Evolutionary conservation across 1,140 invertebrate genomes (phyloP).

Genomic region (Aphis craccivora): DNA sequence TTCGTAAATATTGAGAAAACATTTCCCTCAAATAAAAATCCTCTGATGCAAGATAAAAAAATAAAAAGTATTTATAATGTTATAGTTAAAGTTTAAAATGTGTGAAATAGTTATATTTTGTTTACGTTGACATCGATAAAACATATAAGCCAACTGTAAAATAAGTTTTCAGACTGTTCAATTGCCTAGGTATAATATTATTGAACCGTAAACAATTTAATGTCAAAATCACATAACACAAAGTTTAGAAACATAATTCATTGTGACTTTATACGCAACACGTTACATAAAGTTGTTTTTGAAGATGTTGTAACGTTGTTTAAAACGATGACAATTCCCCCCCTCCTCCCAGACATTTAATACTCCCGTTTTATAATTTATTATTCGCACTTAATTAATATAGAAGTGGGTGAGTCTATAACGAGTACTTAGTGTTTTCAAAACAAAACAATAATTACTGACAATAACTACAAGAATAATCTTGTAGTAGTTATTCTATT

Average conservation of each 20-base stretch:
- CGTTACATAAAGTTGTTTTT: neutral
- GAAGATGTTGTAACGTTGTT: neutral
- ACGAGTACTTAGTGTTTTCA: neutral
- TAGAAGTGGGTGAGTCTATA: neutral
- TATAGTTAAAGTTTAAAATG: neutral
- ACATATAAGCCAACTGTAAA: neutral
- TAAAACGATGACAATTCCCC: neutral
- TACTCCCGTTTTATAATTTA: neutral
- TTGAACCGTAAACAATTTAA: neutral
- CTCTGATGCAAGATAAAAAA: neutral
- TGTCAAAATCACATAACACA: slow-evolving; percentile 6
- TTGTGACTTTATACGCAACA: neutral
- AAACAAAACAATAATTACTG: slow-evolving; percentile 7
- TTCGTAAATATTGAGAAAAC: neutral
- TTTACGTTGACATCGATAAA: neutral
- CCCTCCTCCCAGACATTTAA: neutral
- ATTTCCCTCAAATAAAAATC: neutral
- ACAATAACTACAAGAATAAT: neutral
- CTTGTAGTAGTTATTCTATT: too few species aligned
- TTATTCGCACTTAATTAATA: neutral
- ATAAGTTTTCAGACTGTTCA: neutral
- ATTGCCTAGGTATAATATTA: neutral
- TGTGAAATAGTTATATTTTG: neutral
- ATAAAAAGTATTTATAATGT: neutral
- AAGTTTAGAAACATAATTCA: neutral